Conservation (phyloP, 2,797 vertebrate species). For the Pyrocephalus nanus region DNA sequence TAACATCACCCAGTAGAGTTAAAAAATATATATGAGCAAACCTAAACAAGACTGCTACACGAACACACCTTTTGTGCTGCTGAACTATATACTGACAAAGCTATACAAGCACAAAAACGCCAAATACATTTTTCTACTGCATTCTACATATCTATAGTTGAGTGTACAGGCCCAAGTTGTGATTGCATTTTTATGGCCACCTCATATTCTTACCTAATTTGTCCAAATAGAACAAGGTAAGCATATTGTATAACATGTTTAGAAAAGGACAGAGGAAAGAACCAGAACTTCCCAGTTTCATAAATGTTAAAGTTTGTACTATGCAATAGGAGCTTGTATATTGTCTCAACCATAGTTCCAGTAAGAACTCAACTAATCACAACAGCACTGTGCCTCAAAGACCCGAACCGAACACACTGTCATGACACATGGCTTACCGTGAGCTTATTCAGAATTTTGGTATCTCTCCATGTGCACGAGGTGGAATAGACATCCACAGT, state of each 20-base stretch:
- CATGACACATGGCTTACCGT: not conserved
- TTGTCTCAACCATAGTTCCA: not conserved
- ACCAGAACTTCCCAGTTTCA: not conserved
- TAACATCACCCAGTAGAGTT: not conserved
- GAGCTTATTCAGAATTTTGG: not conserved
- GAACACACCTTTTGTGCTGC: not conserved
- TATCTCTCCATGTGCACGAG: not conserved
- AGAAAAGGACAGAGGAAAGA: not conserved
- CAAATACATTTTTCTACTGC: not conserved
- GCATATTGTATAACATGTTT: not conserved
- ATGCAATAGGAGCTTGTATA: not conserved
- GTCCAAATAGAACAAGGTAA: not conserved
- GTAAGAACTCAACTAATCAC: not conserved
- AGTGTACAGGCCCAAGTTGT: not conserved
- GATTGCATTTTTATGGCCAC: not conserved
- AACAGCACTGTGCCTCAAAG: not conserved
- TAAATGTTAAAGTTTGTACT: not conserved
- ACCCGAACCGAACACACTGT: not conserved
- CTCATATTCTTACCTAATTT: not conserved
- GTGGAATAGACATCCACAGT: fast-evolving
- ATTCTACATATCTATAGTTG: not conserved
- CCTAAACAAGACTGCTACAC: not conserved
- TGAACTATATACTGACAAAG: not conserved
- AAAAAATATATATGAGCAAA: not conserved
- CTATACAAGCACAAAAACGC: not conserved